These are phyloP conservation scores for Amblyteles armatorius DNA, from an alignment of 2,888 invertebrate species.

Conservation along the genomic window DNA sequence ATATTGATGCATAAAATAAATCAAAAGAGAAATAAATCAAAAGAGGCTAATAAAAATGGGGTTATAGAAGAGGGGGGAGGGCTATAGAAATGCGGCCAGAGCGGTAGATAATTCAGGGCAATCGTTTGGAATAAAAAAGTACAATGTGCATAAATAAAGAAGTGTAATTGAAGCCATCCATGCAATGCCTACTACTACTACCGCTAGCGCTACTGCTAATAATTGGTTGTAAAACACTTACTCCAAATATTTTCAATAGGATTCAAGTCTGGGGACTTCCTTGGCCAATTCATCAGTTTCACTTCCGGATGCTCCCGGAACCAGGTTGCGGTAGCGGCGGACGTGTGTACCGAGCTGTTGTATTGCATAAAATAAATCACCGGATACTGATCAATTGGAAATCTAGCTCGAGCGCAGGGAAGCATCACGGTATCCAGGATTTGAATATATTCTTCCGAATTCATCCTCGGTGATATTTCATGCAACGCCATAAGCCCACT, in stretches of 20 bases:
- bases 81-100: too few species aligned
- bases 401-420: constrained; percentile 43
- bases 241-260: constrained; percentile 71
- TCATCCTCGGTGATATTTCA: constrained; percentile 33
- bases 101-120: too few species aligned
- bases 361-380: constrained; percentile 60
- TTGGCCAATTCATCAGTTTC: constrained; percentile 55
- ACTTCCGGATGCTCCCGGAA: constrained; percentile 63
- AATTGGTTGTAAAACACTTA: constrained; percentile 11
- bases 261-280: constrained; percentile 69
- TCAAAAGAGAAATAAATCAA: too few species aligned
- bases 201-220: background rate
- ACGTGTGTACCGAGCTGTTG: constrained; percentile 65
- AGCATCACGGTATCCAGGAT: constrained; percentile 59
- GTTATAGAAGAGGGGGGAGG: too few species aligned
- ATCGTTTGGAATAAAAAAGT: too few species aligned
- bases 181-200: too few species aligned
- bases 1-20: too few species aligned
- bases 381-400: constrained; percentile 44
- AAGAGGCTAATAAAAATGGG: too few species aligned
- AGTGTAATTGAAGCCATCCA: too few species aligned
- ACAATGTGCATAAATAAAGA: too few species aligned
- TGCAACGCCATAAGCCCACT: constrained; percentile 44
- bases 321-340: constrained; percentile 58
- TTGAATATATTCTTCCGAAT: constrained; percentile 51